These are phyloP conservation scores for Aeoliscus strigatus DNA, from an alignment of 2,797 vertebrate genomes.

Conservation along the genomic window DNA sequence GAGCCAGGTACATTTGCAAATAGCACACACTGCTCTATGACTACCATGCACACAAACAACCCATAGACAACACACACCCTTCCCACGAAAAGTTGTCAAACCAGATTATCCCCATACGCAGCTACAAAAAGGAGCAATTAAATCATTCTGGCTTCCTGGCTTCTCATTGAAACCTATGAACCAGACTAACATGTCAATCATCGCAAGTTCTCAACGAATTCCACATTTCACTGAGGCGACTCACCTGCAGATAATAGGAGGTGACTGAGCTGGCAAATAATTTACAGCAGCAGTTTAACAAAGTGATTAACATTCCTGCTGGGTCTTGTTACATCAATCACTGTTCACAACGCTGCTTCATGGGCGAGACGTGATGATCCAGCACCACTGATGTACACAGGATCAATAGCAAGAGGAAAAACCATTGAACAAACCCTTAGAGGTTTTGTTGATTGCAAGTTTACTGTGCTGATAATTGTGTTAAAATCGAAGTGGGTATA, in stretches of 20 bases:
- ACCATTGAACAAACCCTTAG: conserved; percentile 50
- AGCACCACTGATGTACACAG: conserved; percentile 33
- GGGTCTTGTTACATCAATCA: conserved; percentile 39
- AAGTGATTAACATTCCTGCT: conserved; percentile 55
- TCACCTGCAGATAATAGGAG: conserved; percentile 11
- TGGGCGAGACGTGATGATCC: conserved; percentile 17
- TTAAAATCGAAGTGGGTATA: conserved; percentile 4
- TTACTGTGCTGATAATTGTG: conserved; percentile 39
- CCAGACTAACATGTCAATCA: conserved; percentile 24
- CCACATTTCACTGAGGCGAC: conserved; percentile 16
- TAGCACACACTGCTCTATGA: conserved; percentile 20
- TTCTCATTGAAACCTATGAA: conserved; percentile 21
- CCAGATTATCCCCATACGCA: conserved; percentile 67
- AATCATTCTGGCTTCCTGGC: conserved; percentile 47
- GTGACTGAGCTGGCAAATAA: conserved; percentile 45
- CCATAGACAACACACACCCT: conserved; percentile 55
- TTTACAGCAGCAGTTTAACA: conserved; percentile 46
- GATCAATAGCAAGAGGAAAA: conserved; percentile 50
- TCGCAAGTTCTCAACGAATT: conserved; percentile 25
- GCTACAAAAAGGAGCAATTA: conserved; percentile 31
- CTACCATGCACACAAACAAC: conserved; percentile 31
- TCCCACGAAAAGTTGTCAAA: conserved; percentile 60
- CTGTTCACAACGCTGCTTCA: conserved; percentile 7
- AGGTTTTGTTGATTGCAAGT: conserved; percentile 35
- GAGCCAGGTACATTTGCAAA: conserved; percentile 77